Percentiles rank a stretch among this genome's conserved stretches.
Evolutionary conservation across 2,888 invertebrate species (phyloP).

Genomic region (Osmoderma eremita): DNA sequence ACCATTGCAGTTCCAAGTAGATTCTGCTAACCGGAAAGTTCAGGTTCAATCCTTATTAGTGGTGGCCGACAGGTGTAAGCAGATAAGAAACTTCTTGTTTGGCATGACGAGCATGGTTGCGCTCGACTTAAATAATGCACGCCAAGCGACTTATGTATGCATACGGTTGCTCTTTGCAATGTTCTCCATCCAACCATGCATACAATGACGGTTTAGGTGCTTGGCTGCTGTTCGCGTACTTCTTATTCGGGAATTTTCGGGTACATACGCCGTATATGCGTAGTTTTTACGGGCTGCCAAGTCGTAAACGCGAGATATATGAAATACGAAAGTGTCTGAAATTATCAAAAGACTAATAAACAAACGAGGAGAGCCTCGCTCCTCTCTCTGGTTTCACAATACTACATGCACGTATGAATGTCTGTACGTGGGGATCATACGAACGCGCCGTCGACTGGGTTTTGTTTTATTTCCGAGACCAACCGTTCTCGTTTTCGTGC

Average conservation of each 20-base stretch:
- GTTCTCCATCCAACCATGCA: background rate
- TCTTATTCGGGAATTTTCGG: constrained; percentile 7
- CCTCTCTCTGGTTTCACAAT: background rate
- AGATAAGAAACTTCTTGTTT: constrained; percentile 2
- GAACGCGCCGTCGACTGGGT: constrained; percentile 3
- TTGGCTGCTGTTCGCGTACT: background rate
- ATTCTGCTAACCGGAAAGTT: background rate
- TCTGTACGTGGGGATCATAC: constrained; percentile 6
- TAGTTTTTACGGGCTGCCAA: constrained; percentile 43
- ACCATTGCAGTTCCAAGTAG: background rate
- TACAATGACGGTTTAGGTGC: background rate
- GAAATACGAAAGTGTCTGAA: constrained; percentile 37
- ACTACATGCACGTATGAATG: background rate
- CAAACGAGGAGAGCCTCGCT: constrained; percentile 22
- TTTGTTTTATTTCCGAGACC: constrained; percentile 22
- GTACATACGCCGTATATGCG: background rate
- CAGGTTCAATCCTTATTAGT: constrained; percentile 5
- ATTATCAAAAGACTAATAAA: constrained; percentile 37
- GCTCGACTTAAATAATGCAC: constrained; percentile 10
- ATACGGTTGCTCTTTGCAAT: background rate
- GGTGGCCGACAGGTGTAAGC: constrained; percentile 27
- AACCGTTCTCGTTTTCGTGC: constrained; percentile 17
- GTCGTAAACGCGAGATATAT: constrained; percentile 43
- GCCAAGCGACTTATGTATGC: background rate
- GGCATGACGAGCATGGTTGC: background rate